Evolutionary conservation across 1,140 invertebrate species (phyloP).

Genomic region (Lepidurus apus): DNA sequence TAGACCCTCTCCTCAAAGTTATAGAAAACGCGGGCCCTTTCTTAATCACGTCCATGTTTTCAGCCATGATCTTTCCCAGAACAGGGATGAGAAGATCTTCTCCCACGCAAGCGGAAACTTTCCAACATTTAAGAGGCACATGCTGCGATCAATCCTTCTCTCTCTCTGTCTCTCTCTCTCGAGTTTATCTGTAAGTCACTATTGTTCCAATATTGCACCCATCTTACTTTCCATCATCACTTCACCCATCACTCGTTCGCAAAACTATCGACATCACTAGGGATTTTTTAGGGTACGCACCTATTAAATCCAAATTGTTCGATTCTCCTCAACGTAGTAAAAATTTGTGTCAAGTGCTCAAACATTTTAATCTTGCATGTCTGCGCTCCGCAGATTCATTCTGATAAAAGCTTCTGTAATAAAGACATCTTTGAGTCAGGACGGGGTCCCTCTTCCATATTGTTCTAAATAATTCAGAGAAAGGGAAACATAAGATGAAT

Average conservation of each 20-base stretch:
- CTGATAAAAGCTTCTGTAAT: slow-evolving; percentile 69
- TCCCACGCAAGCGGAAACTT: too few relatives aligned
- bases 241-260: neutral
- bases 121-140: neutral
- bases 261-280: neutral
- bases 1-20: neutral
- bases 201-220: slow-evolving; percentile 8
- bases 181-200: neutral
- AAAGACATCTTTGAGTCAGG: slow-evolving; percentile 61
- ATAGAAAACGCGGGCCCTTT: neutral
- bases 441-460: slow-evolving; percentile 62
- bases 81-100: too few relatives aligned
- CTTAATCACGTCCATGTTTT: neutral
- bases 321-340: neutral
- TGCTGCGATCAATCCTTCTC: neutral
- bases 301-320: neutral
- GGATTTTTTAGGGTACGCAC: neutral
- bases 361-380: neutral
- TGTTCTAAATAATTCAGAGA: slow-evolving; percentile 54
- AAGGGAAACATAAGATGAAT: slow-evolving; percentile 36
- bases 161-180: neutral
- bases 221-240: neutral
- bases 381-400: slow-evolving; percentile 49
- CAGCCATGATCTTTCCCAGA: neutral
- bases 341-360: neutral